phyloP scores from a whole-genome alignment of 2,797 vertebrate genomes.

The Sebastolobus altivelis region DNA sequence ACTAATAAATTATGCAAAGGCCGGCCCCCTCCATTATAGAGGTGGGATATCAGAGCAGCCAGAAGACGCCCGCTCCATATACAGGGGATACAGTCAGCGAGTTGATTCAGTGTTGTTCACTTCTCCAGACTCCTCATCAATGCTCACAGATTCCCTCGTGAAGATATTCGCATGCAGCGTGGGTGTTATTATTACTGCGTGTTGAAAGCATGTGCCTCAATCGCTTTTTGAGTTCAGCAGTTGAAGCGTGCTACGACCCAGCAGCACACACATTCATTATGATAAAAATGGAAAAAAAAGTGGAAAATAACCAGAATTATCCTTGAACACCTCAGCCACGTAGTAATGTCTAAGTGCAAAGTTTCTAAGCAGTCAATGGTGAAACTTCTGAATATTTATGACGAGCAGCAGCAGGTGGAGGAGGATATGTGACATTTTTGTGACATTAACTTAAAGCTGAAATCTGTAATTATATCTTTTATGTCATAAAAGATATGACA shows the following conservation, averaged over 20 bases:
- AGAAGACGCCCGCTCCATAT: neutral
- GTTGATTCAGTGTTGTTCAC: constrained; percentile 19
- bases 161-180: constrained; percentile 38
- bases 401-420: constrained; percentile 4
- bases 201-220: constrained; percentile 42
- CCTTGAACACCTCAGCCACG: constrained; percentile 5
- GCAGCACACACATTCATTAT: constrained; percentile 1
- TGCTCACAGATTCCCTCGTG: constrained; percentile 32
- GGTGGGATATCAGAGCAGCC: constrained; percentile 3
- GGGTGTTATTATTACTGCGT: constrained; percentile 26
- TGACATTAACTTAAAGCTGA: constrained; percentile 35
- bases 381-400: constrained; percentile 30
- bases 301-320: constrained; percentile 35
- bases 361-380: constrained; percentile 9
- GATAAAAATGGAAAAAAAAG: constrained; percentile 9
- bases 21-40: too few relatives aligned
- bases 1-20: neutral
- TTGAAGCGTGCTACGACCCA: neutral
- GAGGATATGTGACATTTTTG: constrained; percentile 22
- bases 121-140: constrained; percentile 44
- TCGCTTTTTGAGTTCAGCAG: constrained; percentile 12
- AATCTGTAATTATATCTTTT: constrained; percentile 16
- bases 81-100: neutral
- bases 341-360: constrained; percentile 4
- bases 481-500: neutral